Base-by-base conservation (phyloP, 2,888 invertebrate genomes). In the Coenonympha arcania region DNA sequence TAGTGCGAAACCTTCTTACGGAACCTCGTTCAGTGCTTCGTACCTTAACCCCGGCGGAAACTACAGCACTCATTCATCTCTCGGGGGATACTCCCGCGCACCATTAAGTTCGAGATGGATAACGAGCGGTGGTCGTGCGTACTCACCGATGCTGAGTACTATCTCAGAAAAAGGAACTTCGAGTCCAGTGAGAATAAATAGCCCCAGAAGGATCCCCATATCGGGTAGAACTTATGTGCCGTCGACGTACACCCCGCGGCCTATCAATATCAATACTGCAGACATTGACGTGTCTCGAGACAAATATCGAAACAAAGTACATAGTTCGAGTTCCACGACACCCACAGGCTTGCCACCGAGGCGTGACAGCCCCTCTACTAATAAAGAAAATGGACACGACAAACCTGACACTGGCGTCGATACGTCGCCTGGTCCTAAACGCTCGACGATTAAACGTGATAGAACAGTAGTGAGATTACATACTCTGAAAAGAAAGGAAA, bases 261-360 rank as follows among this genome's bases (percentile, higher is more conserved):
- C 93, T 1, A 90, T 92, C 42, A 89, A 90, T 59, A 93, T 94
- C 56, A 93, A 94, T 72, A 94, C 95, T 2, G 93, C 93, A 22
- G 93, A 94, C 69, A 95, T 95, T 59, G 95, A 95, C 71, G 94
- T 95, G 0, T 92, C 93, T 0, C 89, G 89, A 55, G 88, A 91
- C 55, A 88, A 87, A 62, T 92, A 90, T 65, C 77, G 81, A 30
- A 68, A 81, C 57, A 76, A 78, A 71, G 49, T 46, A 26, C 63
- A 64, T 54, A 68, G 57, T 61, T 31, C 56, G 39, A 54, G 63
- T 48, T 51, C 58, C 26, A 44, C 57, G 18, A 57, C 65, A 20
- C 53, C 64, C 30, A 36, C 44, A 19, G 50, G 39, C 6, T 41
- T 46, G 6, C 50, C 68, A 36, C 43, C 68, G 52, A 54, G 68